A percentile compares a stretch with the other conserved stretches of the same genome.
These are phyloP conservation scores for Monoplex corrugatus DNA, from an alignment of 2,888 invertebrate genomes.

Conservation along the genomic window DNA sequence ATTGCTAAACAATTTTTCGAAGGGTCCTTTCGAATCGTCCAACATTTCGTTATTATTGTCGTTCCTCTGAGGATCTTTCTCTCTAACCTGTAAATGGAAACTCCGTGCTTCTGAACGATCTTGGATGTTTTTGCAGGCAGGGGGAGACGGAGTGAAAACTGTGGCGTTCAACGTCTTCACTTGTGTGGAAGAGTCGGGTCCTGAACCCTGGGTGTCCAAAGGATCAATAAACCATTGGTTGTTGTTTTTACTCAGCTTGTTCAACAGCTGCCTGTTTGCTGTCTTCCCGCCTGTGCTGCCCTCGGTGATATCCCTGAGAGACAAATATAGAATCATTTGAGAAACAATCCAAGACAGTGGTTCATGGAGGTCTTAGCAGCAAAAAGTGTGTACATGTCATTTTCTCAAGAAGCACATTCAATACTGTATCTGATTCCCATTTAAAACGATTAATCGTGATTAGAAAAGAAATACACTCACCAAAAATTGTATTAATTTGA, in stretches of 20 bases:
- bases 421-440: no score
- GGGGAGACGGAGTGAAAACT: neutral
- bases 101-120: neutral
- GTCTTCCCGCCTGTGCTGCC: neutral
- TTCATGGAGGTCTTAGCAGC: no score
- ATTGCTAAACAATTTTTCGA: neutral
- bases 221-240: constrained; percentile 9
- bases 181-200: neutral
- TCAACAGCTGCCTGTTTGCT: neutral
- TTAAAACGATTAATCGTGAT: no score
- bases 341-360: no score
- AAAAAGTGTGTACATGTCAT: no score
- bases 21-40: neutral
- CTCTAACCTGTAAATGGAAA: no score
- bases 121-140: neutral
- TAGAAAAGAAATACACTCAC: no score
- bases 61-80: neutral
- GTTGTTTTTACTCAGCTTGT: constrained; percentile 36
- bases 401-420: no score
- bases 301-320: neutral
- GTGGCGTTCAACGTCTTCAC: neutral
- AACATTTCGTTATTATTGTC: neutral
- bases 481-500: no score
- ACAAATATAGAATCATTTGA: no score
- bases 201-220: neutral